Percentiles rank a stretch among this genome's conserved stretches.
Evolutionary conservation across 2,113 vertebrate genomes (phyloP).

Genomic region (Amazona guildingii): DNA sequence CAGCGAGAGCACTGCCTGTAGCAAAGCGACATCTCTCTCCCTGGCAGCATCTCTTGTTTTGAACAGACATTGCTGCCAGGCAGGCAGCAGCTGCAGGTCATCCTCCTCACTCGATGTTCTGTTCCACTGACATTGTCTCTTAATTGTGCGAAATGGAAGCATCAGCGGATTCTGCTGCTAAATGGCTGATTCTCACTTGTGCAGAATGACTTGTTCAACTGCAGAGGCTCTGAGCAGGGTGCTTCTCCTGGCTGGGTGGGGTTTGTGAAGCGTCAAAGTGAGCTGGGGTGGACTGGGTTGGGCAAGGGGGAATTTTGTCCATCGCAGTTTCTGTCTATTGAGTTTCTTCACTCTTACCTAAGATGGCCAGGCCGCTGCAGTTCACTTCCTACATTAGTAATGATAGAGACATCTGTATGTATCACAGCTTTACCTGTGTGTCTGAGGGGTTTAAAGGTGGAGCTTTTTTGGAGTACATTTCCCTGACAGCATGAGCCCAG

Average conservation of each 20-base stretch:
- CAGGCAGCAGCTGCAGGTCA: background rate
- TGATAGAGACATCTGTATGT: background rate
- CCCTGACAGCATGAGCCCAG: background rate
- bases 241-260: background rate
- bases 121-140: background rate
- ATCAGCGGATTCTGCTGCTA: background rate
- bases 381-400: background rate
- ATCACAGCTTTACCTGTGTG: background rate
- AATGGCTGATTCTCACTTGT: background rate
- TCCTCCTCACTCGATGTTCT: background rate
- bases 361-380: background rate
- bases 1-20: accelerated
- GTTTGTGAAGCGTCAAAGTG: background rate
- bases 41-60: background rate
- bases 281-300: background rate
- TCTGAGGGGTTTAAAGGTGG: background rate
- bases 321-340: background rate
- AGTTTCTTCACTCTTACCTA: background rate
- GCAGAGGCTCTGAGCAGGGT: background rate
- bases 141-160: background rate
- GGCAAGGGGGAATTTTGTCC: background rate
- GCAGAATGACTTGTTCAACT: background rate
- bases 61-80: background rate
- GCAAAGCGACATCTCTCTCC: background rate
- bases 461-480: background rate